Evolutionary conservation across 2,888 invertebrate genomes (phyloP).

Genomic region (Marasmarcha lunaedactyla): DNA sequence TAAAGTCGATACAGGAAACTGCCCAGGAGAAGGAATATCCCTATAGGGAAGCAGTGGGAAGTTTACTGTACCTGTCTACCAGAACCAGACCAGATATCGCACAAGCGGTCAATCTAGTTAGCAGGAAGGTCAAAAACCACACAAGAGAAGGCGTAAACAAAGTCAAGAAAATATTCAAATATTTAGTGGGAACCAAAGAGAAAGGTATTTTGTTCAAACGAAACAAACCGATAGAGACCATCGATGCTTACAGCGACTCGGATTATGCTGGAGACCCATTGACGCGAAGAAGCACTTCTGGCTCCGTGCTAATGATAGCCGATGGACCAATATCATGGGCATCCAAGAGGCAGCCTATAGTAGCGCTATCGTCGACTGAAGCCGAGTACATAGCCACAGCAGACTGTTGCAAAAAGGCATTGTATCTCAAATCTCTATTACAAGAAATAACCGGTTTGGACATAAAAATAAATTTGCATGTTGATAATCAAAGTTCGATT

Average conservation of each 20-base stretch:
- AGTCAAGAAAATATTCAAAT: conserved; percentile 1
- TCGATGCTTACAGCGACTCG: conserved; percentile 8
- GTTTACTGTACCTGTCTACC: conserved; percentile 5
- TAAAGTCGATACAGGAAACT: neutral
- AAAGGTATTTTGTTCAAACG: neutral
- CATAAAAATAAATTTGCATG: neutral
- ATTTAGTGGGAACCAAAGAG: neutral
- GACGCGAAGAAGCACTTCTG: conserved; percentile 9
- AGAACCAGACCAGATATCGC: conserved; percentile 9
- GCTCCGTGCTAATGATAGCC: conserved; percentile 1
- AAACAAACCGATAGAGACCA: neutral
- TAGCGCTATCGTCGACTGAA: conserved; percentile 5
- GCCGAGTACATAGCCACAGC: conserved; percentile 3
- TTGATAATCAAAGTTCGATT: conserved; percentile 5
- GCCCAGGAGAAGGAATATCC: neutral
- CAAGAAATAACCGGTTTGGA: neutral
- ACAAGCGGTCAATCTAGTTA: conserved; percentile 5
- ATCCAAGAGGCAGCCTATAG: conserved; percentile 4
- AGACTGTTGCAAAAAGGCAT: conserved; percentile 2
- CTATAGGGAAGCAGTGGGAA: conserved; percentile 5
- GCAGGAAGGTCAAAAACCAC: conserved; percentile 6
- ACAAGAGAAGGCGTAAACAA: neutral
- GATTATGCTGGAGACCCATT: conserved; percentile 8
- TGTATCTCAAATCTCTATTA: neutral
- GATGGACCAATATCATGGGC: conserved; percentile 4